Conservation (phyloP, 2,888 invertebrate species). For the Ormyrus pomaceus region DNA sequence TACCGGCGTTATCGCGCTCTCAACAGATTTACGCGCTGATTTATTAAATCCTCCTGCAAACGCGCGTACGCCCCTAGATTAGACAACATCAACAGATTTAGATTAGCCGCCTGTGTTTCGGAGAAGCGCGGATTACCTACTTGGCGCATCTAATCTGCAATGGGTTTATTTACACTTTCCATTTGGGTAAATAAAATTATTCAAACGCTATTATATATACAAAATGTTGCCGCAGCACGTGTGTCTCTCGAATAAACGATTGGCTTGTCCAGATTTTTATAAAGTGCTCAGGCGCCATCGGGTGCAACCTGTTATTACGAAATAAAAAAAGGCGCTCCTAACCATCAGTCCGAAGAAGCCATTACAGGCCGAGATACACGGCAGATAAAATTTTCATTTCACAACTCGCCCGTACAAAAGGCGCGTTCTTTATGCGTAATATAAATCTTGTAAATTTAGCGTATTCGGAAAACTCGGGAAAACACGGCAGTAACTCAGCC, state of each 20-base stretch:
- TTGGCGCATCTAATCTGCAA: not conserved
- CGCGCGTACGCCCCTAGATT: conserved; percentile 24
- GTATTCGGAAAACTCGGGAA: conserved; percentile 47
- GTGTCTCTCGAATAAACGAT: too few relatives aligned
- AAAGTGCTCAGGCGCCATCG: not conserved
- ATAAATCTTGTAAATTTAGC: conserved; percentile 54
- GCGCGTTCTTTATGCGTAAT: conserved; percentile 36
- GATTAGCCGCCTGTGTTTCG: conserved; percentile 15
- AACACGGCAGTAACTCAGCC: conserved; percentile 36
- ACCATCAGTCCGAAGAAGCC: conserved; percentile 31
- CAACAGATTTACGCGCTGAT: conserved; percentile 38
- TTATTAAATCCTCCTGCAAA: conserved; percentile 18
- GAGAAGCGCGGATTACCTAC: not conserved
- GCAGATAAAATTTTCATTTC: conserved; percentile 31
- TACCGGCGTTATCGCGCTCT: conserved; percentile 32
- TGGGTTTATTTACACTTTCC: not conserved
- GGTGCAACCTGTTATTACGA: conserved; percentile 47
- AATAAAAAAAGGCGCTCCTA: conserved; percentile 3
- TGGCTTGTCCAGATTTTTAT: too few relatives aligned
- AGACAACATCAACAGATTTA: conserved; percentile 34
- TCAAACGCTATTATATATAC: not conserved
- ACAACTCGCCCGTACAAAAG: conserved; percentile 3
- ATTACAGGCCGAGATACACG: conserved; percentile 5
- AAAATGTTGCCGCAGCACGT: too few relatives aligned
- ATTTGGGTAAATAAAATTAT: not conserved